Base-by-base conservation (phyloP, 2,113 vertebrate genomes). In the Corythoichthys haematopterus region DNA sequence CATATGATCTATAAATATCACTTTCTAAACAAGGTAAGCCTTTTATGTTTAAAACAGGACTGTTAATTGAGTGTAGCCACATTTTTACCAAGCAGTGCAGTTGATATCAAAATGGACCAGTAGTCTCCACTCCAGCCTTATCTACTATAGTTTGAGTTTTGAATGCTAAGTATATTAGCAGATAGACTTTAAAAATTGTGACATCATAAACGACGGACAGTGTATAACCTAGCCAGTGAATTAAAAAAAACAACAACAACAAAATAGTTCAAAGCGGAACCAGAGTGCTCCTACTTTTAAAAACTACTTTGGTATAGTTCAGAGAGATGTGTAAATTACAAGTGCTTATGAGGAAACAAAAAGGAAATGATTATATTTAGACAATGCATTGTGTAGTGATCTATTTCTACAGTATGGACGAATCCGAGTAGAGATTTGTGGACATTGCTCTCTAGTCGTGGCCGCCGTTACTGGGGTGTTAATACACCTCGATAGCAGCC, bases 61-160 rank as follows among this genome's bases (percentile, higher is more conserved):
- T 13, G 45, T 62, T 46, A 14, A 45, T 48, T 78, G 66, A 38
- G 43, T 58, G 48, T 51, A 13, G 43, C 46, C 16, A 38, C 33
- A 43, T 38, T 36, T 35, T 8, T 6, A 57, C 4, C 12, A 57
- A 36, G 28, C 33, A 36, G 55, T 14, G 36, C 55, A 57, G 4
- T 56, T 56, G 12, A 56, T 12, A 36, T 56, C 2, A 10, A 12
- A 28, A 56, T 4, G 35, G 12, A 36, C 14, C 11, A 12, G 2
- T 36, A 56, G 55, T 36, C 33, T 1, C 11, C 12, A 35, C 12
- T 8, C 28, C 53, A 55, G 4, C 28, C 33, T 57, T 50, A 50
- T 55, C 33, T 55, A 4, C 20, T 20, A 8, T 10, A 7, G 10
- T 20, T 9, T 4, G 3, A 10, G 28, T 55, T 55, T 35, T 55